Base-by-base conservation (phyloP, 2,797 vertebrate genomes). In the Myotis planiceps region DNA sequence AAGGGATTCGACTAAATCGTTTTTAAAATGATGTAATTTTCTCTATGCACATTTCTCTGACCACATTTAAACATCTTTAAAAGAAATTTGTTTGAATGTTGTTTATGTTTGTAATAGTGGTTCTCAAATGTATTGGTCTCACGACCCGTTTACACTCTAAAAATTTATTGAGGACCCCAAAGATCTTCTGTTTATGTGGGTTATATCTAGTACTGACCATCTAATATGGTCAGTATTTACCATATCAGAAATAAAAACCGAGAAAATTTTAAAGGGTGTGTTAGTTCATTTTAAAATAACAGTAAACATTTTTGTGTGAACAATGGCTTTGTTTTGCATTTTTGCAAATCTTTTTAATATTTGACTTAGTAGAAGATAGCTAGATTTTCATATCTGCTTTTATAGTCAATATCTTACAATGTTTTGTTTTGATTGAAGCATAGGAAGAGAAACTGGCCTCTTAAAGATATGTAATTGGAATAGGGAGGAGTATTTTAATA, bases 361-460 rank as follows among this genome's bases (percentile, higher is more conserved):
- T 86, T 87, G 39, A 68, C 25, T 32, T 87, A 47, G 65, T 66
- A 88, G 53, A 82, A 86, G 25, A 39, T 32, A 94, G 34, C 68
- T 82, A 80, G 25, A 82, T 82, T 92, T 21, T 83, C 8, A 9
- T 95, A 32, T 55, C 39, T 93, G 9, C 18, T 84, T 88, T 34
- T 91, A 47, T 1, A 90, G 15, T 92, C 63, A 75, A 16, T 13
- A 5, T 51, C 25, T 87, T 87, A 14, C 5, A 69, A 34, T 78
- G 88, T 29, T 83, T 94, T 90, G 10, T 63, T 83, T 96, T 79
- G 27, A 47, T 79, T 96, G 80, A 96, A 72, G 60, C 65, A 53
- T 19, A 72, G 69, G 47, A 66, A 92, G 83, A 88, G 88, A 68
- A 88, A 71, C 25, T 49, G 39, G 49, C 47, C 27, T 72, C 10